Conservation (phyloP, 2,113 vertebrate genomes). For the Gymnogyps californianus region DNA sequence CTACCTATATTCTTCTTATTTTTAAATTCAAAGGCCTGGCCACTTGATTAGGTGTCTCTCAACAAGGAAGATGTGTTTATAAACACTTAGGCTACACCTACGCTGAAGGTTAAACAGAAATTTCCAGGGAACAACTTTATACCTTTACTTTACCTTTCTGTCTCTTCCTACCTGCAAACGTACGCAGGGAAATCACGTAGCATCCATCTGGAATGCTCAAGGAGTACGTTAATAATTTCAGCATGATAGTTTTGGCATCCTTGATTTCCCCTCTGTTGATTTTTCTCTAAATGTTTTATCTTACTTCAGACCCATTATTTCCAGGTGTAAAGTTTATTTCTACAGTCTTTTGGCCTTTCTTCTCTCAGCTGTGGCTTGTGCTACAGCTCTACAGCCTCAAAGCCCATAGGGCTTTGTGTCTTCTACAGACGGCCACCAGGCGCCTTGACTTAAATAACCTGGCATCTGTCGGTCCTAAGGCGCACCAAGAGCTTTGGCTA, state of each 20-base stretch:
- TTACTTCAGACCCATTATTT: not conserved
- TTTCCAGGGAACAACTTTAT: not conserved
- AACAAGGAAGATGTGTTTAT: not conserved
- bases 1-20: not conserved
- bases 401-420: not conserved
- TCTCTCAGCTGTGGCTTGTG: not conserved
- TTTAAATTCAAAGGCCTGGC: not conserved
- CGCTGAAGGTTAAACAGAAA: not conserved
- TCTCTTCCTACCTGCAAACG: not conserved
- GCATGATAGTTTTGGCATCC: not conserved
- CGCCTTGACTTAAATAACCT: not conserved
- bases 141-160: not conserved
- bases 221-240: not conserved
- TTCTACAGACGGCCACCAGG: not conserved
- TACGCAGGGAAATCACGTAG: not conserved
- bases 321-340: not conserved
- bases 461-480: rapidly evolving
- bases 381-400: not conserved
- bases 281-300: not conserved
- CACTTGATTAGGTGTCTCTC: not conserved
- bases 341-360: not conserved
- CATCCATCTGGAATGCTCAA: not conserved
- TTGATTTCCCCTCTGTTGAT: not conserved
- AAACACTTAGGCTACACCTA: not conserved
- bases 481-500: not conserved